Percentiles rank a stretch among this genome's conserved stretches.
phyloP scores from a whole-genome alignment of 1,140 invertebrate species.

The Sarcophaga peregrina region DNA sequence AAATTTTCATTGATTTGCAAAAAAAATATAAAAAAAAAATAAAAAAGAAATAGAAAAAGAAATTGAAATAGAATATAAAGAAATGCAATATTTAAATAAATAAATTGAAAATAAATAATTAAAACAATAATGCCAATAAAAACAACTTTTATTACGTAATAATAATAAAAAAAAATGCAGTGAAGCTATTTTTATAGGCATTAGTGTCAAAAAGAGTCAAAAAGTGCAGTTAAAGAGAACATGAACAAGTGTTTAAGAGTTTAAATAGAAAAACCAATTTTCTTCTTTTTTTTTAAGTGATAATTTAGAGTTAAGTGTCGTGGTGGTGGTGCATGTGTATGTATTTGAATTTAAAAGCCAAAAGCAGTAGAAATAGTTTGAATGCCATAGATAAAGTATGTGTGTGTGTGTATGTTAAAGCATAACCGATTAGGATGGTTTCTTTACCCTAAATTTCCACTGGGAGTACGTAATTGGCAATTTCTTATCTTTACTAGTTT shows the following conservation, averaged over 20 bases:
- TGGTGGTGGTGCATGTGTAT: too few species aligned
- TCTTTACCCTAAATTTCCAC: constrained; percentile 66
- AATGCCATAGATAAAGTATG: too few species aligned
- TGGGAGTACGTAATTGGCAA: constrained; percentile 67
- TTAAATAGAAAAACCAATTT: background rate
- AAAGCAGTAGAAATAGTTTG: too few species aligned
- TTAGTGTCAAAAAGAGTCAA: background rate
- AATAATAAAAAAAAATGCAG: too few species aligned
- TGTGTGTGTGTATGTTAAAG: background rate
- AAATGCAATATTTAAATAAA: background rate
- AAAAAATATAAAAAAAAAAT: background rate
- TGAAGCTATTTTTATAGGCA: background rate
- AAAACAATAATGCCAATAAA: background rate
- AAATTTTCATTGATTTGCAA: background rate
- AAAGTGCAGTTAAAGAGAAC: background rate
- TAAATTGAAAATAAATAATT: background rate
- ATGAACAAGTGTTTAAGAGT: too few species aligned
- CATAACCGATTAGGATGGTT: background rate
- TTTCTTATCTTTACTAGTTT: constrained; percentile 66
- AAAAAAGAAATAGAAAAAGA: constrained; percentile 5
- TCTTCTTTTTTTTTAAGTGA: too few species aligned
- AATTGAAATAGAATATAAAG: background rate
- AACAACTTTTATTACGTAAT: background rate
- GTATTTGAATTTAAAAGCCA: too few species aligned
- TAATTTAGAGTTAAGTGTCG: too few species aligned